These are phyloP conservation scores for Caenorhabditis sp. DNA, from an alignment of 2,888 invertebrate species.

Conservation along the genomic window DNA sequence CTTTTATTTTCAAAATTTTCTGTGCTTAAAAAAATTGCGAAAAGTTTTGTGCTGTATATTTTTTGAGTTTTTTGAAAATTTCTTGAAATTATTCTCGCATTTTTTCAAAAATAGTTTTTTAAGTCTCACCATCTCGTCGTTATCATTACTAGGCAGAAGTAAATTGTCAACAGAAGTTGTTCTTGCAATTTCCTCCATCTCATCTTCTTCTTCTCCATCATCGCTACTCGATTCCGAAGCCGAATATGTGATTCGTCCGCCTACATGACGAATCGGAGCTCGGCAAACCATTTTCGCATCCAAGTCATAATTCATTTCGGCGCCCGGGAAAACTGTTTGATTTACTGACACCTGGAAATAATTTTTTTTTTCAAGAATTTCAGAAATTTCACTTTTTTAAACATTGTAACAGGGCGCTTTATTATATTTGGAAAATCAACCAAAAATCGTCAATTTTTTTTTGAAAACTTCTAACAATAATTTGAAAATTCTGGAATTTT, in stretches of 20 bases:
- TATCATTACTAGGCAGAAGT: background rate
- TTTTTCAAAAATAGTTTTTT: background rate
- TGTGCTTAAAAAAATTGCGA: too few species aligned
- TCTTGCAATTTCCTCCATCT: conserved; percentile 2
- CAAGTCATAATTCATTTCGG: conserved; percentile 56
- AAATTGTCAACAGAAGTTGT: conserved; percentile 20
- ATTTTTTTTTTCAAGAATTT: conserved; percentile 18
- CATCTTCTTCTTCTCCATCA: background rate
- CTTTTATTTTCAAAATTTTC: too few species aligned
- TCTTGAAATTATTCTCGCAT: too few species aligned
- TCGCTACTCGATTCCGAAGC: background rate
- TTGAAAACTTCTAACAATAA: too few species aligned
- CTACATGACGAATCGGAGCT: background rate
- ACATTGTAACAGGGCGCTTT: conserved; percentile 6
- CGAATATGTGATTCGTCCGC: background rate
- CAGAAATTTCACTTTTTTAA: conserved; percentile 14
- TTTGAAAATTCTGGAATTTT: too few species aligned
- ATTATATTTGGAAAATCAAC: too few species aligned
- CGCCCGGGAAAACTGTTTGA: conserved; percentile 61
- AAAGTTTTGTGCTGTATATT: too few species aligned
- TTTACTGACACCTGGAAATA: conserved; percentile 53
- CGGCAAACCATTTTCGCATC: conserved; percentile 30
- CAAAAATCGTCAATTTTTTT: too few species aligned
- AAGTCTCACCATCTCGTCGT: background rate
- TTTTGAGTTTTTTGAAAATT: too few species aligned